Percentiles rank a stretch among this genome's conserved stretches.
Evolutionary conservation across 2,113 vertebrate genomes (phyloP).

Genomic region (Turnix velox): DNA sequence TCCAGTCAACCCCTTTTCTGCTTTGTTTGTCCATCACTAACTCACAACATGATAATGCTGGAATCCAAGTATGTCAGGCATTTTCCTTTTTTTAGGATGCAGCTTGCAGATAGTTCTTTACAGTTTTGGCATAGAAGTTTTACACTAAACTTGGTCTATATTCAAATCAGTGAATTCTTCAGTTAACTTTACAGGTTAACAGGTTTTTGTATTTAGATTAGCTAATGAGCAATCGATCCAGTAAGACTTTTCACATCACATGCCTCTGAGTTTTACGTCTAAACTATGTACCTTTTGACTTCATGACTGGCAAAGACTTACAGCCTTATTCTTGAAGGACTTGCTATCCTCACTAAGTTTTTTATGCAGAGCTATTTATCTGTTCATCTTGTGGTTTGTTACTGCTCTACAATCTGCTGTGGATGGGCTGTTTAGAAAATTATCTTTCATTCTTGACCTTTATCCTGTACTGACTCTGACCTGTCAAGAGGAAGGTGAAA

Average conservation of each 20-base stretch:
- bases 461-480: neutral
- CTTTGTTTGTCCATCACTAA: neutral
- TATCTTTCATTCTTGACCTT: neutral
- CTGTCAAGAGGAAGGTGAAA: neutral
- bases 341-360: fast-evolving
- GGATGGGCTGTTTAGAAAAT: neutral
- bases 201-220: neutral
- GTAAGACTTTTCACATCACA: neutral
- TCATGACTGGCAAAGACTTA: neutral
- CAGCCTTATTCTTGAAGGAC: neutral
- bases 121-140: neutral
- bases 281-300: neutral
- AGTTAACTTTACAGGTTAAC: neutral
- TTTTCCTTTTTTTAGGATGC: neutral
- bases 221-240: neutral
- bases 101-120: neutral
- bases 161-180: neutral
- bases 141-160: neutral
- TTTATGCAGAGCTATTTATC: neutral
- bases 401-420: neutral
- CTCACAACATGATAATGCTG: neutral
- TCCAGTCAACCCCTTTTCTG: neutral
- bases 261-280: neutral
- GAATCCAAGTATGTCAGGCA: neutral
- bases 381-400: neutral